A percentile compares a stretch with the other conserved stretches of the same genome.
phyloP scores from a whole-genome alignment of 1,140 invertebrate genomes.

The Cydia amplana region DNA sequence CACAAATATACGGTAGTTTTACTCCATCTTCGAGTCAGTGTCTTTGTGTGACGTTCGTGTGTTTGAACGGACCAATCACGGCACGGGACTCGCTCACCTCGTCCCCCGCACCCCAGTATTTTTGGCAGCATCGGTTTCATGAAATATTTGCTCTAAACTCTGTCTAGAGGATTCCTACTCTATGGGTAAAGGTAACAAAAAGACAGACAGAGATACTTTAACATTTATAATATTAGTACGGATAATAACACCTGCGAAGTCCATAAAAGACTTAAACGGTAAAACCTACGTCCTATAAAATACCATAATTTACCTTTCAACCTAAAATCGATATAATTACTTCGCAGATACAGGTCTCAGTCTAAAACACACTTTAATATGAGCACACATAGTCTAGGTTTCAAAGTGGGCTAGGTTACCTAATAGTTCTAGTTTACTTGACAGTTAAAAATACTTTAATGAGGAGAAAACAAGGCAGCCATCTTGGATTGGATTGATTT shows the following conservation, averaged over 20 bases:
- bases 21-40: no score
- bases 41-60: no score
- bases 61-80: no score
- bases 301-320: neutral
- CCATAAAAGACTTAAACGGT: neutral
- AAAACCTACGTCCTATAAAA: neutral
- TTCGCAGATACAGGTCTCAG: neutral
- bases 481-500: neutral
- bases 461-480: conserved; percentile 2
- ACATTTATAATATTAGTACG: no score
- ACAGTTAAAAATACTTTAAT: neutral
- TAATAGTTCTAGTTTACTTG: neutral
- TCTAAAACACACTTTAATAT: neutral
- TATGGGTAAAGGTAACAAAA: no score
- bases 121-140: no score
- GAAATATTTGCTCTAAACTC: no score
- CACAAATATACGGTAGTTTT: no score
- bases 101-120: no score
- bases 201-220: no score
- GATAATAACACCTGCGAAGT: neutral
- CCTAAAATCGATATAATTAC: conserved; percentile 4
- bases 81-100: no score
- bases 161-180: no score
- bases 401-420: neutral
- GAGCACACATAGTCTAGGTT: neutral